Conservation (phyloP, 2,113 vertebrate species). For the Stercorarius parasiticus region DNA sequence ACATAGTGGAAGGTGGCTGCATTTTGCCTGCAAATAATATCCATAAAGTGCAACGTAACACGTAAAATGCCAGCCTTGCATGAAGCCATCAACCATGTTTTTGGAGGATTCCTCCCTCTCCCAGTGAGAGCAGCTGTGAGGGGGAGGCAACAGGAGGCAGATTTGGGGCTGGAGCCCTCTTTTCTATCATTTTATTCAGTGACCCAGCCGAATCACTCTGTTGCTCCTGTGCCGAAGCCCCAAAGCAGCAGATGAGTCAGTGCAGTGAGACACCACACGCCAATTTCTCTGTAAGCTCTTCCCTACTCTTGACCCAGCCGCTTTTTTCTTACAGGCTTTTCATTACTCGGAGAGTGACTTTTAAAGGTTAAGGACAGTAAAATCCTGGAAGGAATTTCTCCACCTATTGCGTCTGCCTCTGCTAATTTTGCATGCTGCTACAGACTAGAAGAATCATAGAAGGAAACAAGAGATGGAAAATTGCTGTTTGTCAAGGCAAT, state of each 20-base stretch:
- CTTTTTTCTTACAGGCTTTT: neutral
- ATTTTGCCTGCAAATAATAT: neutral
- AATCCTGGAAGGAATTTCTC: neutral
- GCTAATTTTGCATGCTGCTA: neutral
- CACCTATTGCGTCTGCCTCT: neutral
- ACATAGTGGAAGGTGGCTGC: neutral
- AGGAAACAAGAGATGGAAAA: neutral
- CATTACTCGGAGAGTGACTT: neutral
- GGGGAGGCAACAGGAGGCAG: neutral
- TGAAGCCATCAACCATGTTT: neutral
- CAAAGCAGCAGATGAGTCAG: neutral
- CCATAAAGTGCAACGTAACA: neutral
- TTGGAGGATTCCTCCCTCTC: neutral
- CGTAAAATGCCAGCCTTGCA: neutral
- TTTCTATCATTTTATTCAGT: rapidly evolving
- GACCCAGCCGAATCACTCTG: neutral
- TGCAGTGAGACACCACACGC: neutral
- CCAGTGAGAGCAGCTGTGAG: neutral
- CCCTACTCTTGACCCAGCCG: neutral
- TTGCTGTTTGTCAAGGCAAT: neutral
- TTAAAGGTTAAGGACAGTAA: neutral
- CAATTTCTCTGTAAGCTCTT: neutral
- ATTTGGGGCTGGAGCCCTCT: neutral
- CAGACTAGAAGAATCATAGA: neutral
- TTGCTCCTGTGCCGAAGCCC: neutral